A percentile compares a stretch with the other conserved stretches of the same genome.
Conservation (phyloP, 35 echinoderm and acorn worm species). For the Stichopus chloronotus region DNA sequence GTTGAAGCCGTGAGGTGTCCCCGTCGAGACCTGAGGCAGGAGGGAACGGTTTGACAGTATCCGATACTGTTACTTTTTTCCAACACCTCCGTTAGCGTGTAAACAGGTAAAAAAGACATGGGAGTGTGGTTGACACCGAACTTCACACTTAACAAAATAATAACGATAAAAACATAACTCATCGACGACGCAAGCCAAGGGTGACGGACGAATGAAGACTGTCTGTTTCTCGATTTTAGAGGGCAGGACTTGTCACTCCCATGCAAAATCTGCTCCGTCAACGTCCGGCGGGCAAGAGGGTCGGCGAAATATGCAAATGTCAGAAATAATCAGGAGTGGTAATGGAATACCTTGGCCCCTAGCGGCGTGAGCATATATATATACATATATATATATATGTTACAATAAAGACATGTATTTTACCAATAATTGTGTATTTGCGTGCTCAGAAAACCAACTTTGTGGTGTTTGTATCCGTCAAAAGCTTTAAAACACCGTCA, state of each 20-base stretch:
- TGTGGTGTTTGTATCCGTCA: too few species aligned
- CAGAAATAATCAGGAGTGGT: background rate
- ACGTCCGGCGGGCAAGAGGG: background rate
- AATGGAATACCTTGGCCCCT: background rate
- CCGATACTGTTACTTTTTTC: background rate
- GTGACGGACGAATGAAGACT: constrained; percentile 6
- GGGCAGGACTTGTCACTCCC: background rate
- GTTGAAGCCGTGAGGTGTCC: background rate
- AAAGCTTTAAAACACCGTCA: too few species aligned
- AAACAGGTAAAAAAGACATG: background rate
- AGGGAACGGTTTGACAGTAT: background rate
- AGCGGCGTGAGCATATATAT: too few species aligned
- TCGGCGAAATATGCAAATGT: background rate
- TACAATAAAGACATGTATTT: too few species aligned
- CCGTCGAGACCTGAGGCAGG: background rate
- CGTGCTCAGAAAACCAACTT: too few species aligned
- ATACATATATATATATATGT: too few species aligned
- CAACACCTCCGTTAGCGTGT: constrained; percentile 11
- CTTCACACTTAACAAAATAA: background rate
- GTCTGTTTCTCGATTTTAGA: background rate
- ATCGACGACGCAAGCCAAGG: background rate
- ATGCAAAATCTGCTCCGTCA: background rate
- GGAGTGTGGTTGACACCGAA: background rate
- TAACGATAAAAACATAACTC: too few species aligned
- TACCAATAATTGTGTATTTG: too few species aligned